Evolutionary conservation across 1,140 invertebrate genomes (phyloP), one percentile per base, ranked within the genome.

Genomic region (Atta colombica): DNA sequence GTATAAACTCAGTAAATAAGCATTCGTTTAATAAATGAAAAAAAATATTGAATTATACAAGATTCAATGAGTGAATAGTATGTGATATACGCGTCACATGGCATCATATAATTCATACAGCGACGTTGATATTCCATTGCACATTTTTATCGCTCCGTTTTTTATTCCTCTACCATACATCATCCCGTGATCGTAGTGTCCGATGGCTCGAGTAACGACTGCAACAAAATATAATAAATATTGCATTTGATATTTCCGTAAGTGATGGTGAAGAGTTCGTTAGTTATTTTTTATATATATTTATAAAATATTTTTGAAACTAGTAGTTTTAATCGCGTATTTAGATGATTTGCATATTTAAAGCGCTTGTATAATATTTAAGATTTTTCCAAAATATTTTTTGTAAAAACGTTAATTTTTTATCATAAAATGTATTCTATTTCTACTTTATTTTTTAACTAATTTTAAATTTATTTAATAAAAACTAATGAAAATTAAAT

Each of bases 191-290:
- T 74, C 68, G 68, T 74, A 82, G 53, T 61, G 53, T 51, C 55
- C 55, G 69, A 75, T 84, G 39, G 25, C 28, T 74, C 69, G 69
- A 61, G 61, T 84, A 84, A 84, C 69, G 55, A 58, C 65, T 81
- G 51, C 16, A 72, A 75, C 69, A 31, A 75, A 84, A 84, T 84
- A 75, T 72, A 84, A 84, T 84, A 84, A 84, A 84, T 75, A 61
- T 74, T 49, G 80, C 74, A 61, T 55, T 84, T 14, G 51, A 45
- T 75, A 84, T 75, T 75, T 75, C 55, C 39, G 25, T 49, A 72
- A 58, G 68, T 69, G 51, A 72, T 84, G 45, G 25, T 12, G 28
- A 14, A 25, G 39, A 53, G 53, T 74, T 82, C 3, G 55, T 74
- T 75, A 74, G n/a, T 84, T 75, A 61, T 25, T 75, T 53, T 84